A percentile compares a stretch with the other conserved stretches of the same genome.
phyloP scores from a whole-genome alignment of 2,113 vertebrate genomes.

The Catharus bicknelli region DNA sequence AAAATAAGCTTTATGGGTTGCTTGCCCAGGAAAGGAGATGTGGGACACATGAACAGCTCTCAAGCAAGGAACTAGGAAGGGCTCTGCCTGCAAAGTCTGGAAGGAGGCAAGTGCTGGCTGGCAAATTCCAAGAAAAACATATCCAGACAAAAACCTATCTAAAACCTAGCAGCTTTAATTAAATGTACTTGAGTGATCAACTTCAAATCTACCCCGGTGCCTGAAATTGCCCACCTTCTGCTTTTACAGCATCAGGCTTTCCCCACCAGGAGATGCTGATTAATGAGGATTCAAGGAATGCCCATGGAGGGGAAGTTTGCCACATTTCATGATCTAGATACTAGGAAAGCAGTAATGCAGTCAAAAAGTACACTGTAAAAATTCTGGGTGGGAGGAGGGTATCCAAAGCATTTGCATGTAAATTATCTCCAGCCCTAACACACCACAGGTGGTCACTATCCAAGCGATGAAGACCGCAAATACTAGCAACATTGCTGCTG shows the following conservation, averaged over 20 bases:
- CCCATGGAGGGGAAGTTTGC: not conserved
- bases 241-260: not conserved
- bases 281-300: not conserved
- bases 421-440: not conserved
- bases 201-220: not conserved
- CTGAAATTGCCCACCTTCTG: not conserved
- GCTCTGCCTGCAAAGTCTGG: not conserved
- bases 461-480: not conserved
- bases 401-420: rapidly evolving
- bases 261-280: not conserved
- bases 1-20: not conserved
- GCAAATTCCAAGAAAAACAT: not conserved
- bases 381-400: not conserved
- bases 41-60: not conserved
- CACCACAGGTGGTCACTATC: not conserved
- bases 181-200: not conserved
- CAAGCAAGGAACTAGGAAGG: rapidly evolving
- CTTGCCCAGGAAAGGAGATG: not conserved
- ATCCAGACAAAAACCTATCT: not conserved
- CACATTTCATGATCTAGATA: not conserved
- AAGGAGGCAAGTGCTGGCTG: not conserved
- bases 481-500: not conserved
- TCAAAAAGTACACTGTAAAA: not conserved
- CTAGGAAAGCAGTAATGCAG: not conserved
- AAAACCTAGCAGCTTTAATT: not conserved